Conservation (phyloP, 2,113 vertebrate species). For the Craseonycteris thonglongyai region DNA sequence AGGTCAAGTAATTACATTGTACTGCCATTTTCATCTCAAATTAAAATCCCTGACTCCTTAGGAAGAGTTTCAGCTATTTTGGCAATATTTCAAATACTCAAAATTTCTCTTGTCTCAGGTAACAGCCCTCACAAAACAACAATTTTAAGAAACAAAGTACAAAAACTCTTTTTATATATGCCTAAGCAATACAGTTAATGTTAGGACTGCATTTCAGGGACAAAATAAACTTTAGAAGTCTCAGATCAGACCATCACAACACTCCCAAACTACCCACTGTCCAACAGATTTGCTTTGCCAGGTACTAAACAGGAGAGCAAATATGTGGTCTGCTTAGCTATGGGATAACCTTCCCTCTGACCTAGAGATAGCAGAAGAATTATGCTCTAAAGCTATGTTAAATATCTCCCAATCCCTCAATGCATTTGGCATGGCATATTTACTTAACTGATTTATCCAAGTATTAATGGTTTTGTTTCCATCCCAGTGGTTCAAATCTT, state of each 20-base stretch:
- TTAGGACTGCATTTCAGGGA: not conserved
- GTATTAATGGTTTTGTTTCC: not conserved
- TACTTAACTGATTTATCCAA: not conserved
- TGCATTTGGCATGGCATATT: not conserved
- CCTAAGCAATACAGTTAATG: not conserved
- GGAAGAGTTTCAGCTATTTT: not conserved
- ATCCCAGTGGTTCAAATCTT: not conserved
- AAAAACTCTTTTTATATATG: not conserved
- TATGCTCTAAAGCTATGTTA: not conserved
- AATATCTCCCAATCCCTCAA: not conserved
- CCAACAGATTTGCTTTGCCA: constrained; percentile 12
- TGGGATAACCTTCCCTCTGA: not conserved
- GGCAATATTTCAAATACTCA: not conserved
- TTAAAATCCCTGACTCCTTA: not conserved
- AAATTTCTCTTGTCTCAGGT: not conserved
- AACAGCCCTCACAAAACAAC: not conserved
- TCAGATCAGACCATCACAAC: not conserved
- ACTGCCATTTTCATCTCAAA: not conserved
- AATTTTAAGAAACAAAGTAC: not conserved
- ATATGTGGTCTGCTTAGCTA: not conserved
- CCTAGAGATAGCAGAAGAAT: not conserved
- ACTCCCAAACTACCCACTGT: not conserved
- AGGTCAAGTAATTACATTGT: not conserved
- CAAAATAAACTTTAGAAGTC: not conserved
- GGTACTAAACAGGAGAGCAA: not conserved